Conservation (phyloP, 2,113 vertebrate species). For the Clarias macrocephalus region DNA sequence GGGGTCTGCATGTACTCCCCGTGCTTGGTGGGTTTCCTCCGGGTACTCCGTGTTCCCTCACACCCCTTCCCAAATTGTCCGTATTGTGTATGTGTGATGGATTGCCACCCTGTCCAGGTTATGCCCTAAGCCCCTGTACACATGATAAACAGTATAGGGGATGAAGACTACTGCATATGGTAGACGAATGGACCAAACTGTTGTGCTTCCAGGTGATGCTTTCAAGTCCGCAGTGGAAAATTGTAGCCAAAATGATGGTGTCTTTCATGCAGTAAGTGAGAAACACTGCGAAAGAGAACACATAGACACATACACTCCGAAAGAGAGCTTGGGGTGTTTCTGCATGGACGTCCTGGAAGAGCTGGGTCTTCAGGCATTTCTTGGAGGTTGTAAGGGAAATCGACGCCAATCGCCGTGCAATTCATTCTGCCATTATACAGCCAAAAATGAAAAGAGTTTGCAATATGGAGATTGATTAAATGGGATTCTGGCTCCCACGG, state of each 20-base stretch:
- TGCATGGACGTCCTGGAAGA: not conserved
- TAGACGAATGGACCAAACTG: not conserved
- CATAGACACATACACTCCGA: not conserved
- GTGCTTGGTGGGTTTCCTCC: too few relatives aligned
- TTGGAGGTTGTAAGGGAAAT: not conserved
- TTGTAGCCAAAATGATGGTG: not conserved
- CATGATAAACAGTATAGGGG: not conserved
- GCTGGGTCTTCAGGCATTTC: not conserved
- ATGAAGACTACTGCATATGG: not conserved
- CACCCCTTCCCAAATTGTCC: too few relatives aligned
- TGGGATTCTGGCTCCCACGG: slow-evolving; percentile 3
- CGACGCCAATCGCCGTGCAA: not conserved
- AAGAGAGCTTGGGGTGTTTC: not conserved
- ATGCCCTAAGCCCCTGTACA: too few relatives aligned
- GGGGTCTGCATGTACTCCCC: too few relatives aligned
- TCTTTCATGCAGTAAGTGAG: not conserved
- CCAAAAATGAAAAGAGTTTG: not conserved
- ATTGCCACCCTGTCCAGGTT: too few relatives aligned
- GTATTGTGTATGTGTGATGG: too few relatives aligned
- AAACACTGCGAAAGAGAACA: not conserved
- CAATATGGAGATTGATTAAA: slow-evolving; percentile 4
- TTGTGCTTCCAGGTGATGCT: not conserved
- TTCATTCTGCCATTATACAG: not conserved
- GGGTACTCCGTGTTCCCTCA: too few relatives aligned
- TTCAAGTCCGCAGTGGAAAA: not conserved